Percentiles rank a stretch among this genome's conserved stretches.
These are phyloP conservation scores for Antrozous pallidus DNA, from an alignment of 2,797 vertebrate species.

Conservation along the genomic window DNA sequence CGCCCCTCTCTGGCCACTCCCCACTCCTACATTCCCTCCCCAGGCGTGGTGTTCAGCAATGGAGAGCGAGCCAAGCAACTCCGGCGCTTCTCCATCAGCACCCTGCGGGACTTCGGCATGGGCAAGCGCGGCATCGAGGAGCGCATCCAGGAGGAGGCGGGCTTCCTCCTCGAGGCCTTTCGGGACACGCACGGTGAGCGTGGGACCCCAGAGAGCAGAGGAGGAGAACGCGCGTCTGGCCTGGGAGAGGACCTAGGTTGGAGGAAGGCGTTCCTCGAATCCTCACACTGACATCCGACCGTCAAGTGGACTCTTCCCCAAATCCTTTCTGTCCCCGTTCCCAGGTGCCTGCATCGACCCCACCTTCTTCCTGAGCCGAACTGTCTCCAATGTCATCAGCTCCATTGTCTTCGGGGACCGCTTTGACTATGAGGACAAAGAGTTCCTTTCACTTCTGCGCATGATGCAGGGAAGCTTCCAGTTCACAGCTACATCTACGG, in stretches of 20 bases:
- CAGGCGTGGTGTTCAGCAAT: conserved; percentile 53
- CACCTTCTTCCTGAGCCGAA: conserved; percentile 60
- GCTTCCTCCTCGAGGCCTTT: conserved; percentile 60
- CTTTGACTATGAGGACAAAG: conserved; percentile 76
- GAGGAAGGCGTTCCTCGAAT: neutral
- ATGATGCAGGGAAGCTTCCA: conserved; percentile 67
- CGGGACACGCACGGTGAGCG: neutral
- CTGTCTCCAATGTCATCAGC: conserved; percentile 78
- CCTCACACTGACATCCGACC: too few species aligned
- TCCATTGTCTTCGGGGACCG: conserved; percentile 81
- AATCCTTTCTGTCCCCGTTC: neutral
- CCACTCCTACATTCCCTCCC: too few species aligned
- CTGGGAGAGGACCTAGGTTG: neutral
- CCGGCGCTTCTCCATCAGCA: conserved; percentile 69
- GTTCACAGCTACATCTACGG: conserved; percentile 1
- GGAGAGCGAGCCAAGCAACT: conserved; percentile 61
- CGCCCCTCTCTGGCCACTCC: fast-evolving
- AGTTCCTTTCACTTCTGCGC: conserved; percentile 72
- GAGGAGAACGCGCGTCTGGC: too few species aligned
- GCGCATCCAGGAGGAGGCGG: conserved; percentile 73
- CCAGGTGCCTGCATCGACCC: conserved; percentile 54
- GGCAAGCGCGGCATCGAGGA: conserved; percentile 67
- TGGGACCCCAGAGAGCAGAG: fast-evolving
- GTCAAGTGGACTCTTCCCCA: too few species aligned
- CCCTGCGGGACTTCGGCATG: conserved; percentile 67